phyloP scores from a whole-genome alignment of 2,888 invertebrate genomes.

The Parnassius mnemosyne region DNA sequence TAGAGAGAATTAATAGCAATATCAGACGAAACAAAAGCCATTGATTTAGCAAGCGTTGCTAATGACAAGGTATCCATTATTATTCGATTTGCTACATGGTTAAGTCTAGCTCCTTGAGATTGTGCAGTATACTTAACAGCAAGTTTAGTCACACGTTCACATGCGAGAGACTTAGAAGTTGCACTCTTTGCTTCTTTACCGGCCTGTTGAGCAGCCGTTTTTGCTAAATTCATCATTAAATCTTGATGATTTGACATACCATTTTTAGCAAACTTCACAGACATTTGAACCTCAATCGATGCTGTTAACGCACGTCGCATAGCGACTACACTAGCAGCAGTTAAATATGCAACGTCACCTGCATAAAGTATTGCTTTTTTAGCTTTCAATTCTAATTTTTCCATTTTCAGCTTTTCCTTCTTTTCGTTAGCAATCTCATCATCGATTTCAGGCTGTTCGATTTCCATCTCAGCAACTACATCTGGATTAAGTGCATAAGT shows the following conservation, averaged over 20 bases:
- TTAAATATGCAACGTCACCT: slow-evolving; percentile 73
- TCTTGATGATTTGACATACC: slow-evolving; percentile 74
- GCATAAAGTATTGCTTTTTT: slow-evolving; percentile 74
- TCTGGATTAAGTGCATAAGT: slow-evolving; percentile 56
- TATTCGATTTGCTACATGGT: slow-evolving; percentile 71
- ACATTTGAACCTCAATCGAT: slow-evolving; percentile 74
- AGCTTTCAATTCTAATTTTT: slow-evolving; percentile 66
- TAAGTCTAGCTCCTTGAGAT: slow-evolving; percentile 66
- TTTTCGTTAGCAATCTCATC: slow-evolving; percentile 58
- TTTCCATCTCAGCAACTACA: slow-evolving; percentile 64
- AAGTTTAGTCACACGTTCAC: slow-evolving; percentile 67
- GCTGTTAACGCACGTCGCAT: slow-evolving; percentile 71
- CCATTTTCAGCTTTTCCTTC: slow-evolving; percentile 60
- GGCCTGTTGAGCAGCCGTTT: slow-evolving; percentile 74
- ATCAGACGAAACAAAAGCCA: slow-evolving; percentile 73
- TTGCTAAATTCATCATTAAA: slow-evolving; percentile 75
- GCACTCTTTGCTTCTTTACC: slow-evolving; percentile 74
- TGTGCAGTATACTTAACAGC: slow-evolving; percentile 72
- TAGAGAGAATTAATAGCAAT: slow-evolving; percentile 74
- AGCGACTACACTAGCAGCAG: slow-evolving; percentile 73
- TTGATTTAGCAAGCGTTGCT: slow-evolving; percentile 69
- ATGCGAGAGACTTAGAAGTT: slow-evolving; percentile 65
- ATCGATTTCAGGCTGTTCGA: slow-evolving; percentile 62
- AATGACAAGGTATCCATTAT: slow-evolving; percentile 71
- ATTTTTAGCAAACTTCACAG: slow-evolving; percentile 66